Evolutionary conservation across 2,113 vertebrate species (phyloP).

Genomic region (Xiphorhynchus elegans): DNA sequence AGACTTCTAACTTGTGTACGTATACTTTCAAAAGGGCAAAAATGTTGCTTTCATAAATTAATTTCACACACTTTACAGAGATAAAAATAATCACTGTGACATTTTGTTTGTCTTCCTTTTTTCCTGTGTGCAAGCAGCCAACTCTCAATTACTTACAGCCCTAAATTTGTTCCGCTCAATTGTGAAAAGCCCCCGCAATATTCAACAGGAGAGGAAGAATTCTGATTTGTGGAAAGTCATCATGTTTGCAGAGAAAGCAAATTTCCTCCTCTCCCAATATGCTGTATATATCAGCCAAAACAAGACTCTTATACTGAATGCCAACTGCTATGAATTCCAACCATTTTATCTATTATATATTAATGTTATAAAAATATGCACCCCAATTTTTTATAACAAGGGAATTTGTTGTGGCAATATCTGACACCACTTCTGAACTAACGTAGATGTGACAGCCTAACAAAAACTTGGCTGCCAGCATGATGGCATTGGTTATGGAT

Average conservation of each 20-base stretch:
- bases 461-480: conserved; percentile 35
- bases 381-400: conserved; percentile 47
- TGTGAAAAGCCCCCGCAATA: conserved; percentile 67
- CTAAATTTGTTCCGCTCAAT: conserved; percentile 66
- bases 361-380: conserved; percentile 55
- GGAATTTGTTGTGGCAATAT: conserved; percentile 62
- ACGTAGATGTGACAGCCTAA: conserved; percentile 19
- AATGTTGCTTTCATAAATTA: conserved; percentile 69
- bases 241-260: conserved; percentile 64
- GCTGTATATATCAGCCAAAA: conserved; percentile 60
- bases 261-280: conserved; percentile 58
- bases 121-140: conserved; percentile 67
- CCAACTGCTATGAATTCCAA: conserved; percentile 54
- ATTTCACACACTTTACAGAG: conserved; percentile 64
- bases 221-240: conserved; percentile 65
- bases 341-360: conserved; percentile 42
- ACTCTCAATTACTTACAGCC: conserved; percentile 68
- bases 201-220: conserved; percentile 57
- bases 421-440: conserved; percentile 55
- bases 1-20: conserved; percentile 52
- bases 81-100: conserved; percentile 71
- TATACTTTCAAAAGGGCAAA: conserved; percentile 69
- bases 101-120: conserved; percentile 69
- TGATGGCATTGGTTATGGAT: conserved; percentile 20
- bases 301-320: neutral